A percentile compares a stretch with the other conserved stretches of the same genome.
Evolutionary conservation across 2,797 vertebrate genomes (phyloP).

Genomic region (Rhynchonycteris naso): DNA sequence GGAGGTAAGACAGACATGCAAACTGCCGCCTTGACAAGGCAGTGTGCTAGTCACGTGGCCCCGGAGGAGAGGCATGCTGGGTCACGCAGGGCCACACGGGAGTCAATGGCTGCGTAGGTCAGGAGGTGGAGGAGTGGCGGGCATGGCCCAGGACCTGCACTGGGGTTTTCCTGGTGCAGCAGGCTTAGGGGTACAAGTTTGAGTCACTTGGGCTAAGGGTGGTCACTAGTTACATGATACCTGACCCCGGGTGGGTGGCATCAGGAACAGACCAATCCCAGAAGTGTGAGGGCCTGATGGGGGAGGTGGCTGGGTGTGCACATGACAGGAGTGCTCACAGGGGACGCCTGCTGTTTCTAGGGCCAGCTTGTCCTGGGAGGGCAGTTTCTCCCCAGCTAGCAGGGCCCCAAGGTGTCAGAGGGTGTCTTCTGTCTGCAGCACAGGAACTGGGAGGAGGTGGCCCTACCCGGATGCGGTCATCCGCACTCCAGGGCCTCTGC

Average conservation of each 20-base stretch:
- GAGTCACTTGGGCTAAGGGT: fast-evolving
- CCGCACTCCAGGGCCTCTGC: not conserved
- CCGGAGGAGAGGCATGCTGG: not conserved
- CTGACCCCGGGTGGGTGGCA: not conserved
- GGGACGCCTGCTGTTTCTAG: not conserved
- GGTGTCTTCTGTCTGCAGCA: not conserved
- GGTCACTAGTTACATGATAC: not conserved
- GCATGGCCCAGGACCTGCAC: fast-evolving
- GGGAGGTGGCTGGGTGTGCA: no score
- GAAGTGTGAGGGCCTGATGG: not conserved
- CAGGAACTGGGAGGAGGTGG: not conserved
- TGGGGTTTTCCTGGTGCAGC: fast-evolving
- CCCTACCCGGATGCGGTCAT: not conserved
- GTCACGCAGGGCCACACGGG: fast-evolving
- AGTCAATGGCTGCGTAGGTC: fast-evolving
- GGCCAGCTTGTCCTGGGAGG: no score
- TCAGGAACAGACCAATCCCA: not conserved
- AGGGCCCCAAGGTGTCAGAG: not conserved
- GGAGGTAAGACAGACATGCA: not conserved
- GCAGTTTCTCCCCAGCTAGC: not conserved
- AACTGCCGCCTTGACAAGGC: not conserved
- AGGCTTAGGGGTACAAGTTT: fast-evolving
- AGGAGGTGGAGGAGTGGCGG: fast-evolving
- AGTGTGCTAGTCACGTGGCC: not conserved
- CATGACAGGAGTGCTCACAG: fast-evolving